phyloP scores from a whole-genome alignment of 2,888 invertebrate species.

The Ctenicera cuprea region DNA sequence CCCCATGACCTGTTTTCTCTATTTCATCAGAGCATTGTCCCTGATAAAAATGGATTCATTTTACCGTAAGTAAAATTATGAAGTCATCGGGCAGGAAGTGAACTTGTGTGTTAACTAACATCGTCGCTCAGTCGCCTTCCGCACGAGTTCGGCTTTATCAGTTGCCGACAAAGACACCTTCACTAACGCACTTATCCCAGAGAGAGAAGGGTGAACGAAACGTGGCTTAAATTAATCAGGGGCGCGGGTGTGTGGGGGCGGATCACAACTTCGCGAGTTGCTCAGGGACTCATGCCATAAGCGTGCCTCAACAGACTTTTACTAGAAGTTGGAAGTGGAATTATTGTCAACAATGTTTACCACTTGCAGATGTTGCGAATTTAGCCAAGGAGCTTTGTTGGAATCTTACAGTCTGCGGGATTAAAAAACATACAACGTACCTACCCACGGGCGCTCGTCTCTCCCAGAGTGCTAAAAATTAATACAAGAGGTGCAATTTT shows the following conservation, averaged over 20 bases:
- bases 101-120: constrained; percentile 58
- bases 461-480: too few species aligned
- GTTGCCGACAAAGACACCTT: constrained; percentile 40
- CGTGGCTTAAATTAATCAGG: constrained; percentile 36
- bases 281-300: constrained; percentile 54
- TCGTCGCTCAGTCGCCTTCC: constrained; percentile 52
- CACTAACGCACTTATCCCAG: neutral
- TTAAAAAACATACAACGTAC: neutral
- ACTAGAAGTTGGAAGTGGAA: constrained; percentile 29
- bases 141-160: constrained; percentile 45
- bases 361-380: constrained; percentile 30
- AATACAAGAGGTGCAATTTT: too few species aligned
- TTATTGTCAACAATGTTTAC: constrained; percentile 25
- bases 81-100: constrained; percentile 64
- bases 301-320: constrained; percentile 53
- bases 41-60: constrained; percentile 38
- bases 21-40: constrained; percentile 23
- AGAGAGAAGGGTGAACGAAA: constrained; percentile 36
- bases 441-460: too few species aligned
- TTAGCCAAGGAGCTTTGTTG: neutral
- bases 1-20: constrained; percentile 5
- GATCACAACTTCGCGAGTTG: constrained; percentile 43
- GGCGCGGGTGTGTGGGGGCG: constrained; percentile 55
- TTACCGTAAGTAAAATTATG: constrained; percentile 59
- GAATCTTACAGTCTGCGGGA: neutral